A percentile compares a stretch with the other conserved stretches of the same genome.
Conservation (phyloP, 2,797 vertebrate genomes). For the Pogonophryne albipinna region DNA sequence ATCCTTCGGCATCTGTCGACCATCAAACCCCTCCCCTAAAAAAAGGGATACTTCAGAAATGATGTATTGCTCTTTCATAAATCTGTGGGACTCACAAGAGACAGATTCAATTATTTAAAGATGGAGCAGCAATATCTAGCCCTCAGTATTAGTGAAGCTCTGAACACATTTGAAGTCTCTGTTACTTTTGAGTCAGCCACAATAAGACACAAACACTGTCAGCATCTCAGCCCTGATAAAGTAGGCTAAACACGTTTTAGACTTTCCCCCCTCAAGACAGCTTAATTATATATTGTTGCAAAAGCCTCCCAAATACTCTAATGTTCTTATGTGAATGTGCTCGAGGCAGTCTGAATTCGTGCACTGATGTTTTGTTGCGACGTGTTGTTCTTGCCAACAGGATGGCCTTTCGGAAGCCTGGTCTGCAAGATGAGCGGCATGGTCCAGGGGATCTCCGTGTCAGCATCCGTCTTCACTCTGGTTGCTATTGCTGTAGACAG, state of each 20-base stretch:
- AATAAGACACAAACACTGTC: conserved; percentile 22
- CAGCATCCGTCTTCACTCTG: conserved; percentile 94
- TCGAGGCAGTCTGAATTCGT: background rate
- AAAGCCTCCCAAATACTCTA: background rate
- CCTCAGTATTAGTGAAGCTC: too few relatives aligned
- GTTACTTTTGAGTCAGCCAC: background rate
- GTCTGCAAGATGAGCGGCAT: conserved; percentile 89
- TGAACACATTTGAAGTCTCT: too few relatives aligned
- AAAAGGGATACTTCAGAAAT: background rate
- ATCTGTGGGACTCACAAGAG: too few relatives aligned
- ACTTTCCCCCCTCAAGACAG: background rate
- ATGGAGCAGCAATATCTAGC: too few relatives aligned
- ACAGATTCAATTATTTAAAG: too few relatives aligned
- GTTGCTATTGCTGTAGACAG: conserved; percentile 94
- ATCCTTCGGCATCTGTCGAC: background rate
- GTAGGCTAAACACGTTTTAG: background rate
- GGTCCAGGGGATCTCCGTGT: conserved; percentile 94
- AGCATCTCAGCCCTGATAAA: conserved; percentile 13
- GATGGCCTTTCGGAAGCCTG: conserved; percentile 83
- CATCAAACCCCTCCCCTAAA: background rate
- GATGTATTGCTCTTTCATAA: too few relatives aligned
- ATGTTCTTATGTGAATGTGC: conserved; percentile 16
- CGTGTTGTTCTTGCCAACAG: conserved; percentile 62
- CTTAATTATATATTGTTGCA: background rate
- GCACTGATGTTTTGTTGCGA: conserved; percentile 3